A percentile compares a stretch with the other conserved stretches of the same genome.
Evolutionary conservation across 2,797 vertebrate genomes (phyloP).

Genomic region (Orestias chungarensis): DNA sequence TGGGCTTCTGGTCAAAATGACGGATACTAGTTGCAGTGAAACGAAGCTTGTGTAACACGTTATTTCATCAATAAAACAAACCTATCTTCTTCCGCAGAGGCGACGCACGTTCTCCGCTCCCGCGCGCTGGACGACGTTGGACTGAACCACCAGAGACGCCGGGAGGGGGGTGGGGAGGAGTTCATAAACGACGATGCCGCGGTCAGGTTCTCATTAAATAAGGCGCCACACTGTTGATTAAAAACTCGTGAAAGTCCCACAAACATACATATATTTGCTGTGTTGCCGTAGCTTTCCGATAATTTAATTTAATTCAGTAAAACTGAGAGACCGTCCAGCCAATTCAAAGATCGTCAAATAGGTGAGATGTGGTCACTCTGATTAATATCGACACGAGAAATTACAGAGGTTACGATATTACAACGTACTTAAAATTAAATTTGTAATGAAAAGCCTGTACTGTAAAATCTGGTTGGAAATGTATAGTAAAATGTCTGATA

Average conservation of each 20-base stretch:
- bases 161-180: constrained; percentile 31
- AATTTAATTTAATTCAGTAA: fast-evolving
- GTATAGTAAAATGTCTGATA: neutral
- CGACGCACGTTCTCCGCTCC: constrained; percentile 73
- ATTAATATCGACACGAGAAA: neutral
- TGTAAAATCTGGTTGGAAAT: fast-evolving
- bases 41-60: neutral
- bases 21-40: neutral
- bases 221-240: neutral
- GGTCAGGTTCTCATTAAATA: neutral
- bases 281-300: fast-evolving
- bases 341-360: constrained; percentile 35
- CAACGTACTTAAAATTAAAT: neutral
- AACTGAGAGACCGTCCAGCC: neutral
- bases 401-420: neutral
- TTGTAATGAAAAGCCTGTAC: fast-evolving
- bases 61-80: constrained; percentile 27
- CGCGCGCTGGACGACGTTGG: constrained; percentile 74
- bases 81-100: constrained; percentile 36
- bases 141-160: constrained; percentile 55
- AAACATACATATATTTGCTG: fast-evolving
- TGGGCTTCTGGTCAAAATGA: fast-evolving
- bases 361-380: neutral
- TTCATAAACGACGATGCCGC: neutral
- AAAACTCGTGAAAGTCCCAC: fast-evolving